These are phyloP conservation scores for Drosophila buzzatii DNA, from an alignment of 2,888 invertebrate species.

Conservation along the genomic window DNA sequence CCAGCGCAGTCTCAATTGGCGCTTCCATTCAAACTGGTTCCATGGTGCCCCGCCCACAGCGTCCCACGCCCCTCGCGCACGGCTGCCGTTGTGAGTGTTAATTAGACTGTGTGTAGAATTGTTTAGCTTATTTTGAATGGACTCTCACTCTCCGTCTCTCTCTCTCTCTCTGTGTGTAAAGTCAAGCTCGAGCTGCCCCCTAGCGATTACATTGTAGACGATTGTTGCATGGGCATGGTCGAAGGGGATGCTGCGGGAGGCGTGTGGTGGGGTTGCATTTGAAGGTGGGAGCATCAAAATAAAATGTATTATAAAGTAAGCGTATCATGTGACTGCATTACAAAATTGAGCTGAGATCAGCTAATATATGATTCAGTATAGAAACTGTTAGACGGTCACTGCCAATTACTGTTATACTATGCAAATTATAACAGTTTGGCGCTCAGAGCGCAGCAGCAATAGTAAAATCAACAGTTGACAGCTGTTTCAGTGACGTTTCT, in stretches of 20 bases:
- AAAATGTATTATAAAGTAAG: constrained; percentile 20
- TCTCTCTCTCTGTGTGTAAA: neutral
- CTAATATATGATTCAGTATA: neutral
- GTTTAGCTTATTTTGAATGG: constrained; percentile 49
- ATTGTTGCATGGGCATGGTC: neutral
- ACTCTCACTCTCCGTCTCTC: neutral
- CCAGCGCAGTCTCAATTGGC: constrained; percentile 28
- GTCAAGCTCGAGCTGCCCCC: constrained; percentile 2
- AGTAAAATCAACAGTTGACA: neutral
- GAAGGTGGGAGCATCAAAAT: constrained; percentile 9
- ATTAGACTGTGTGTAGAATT: constrained; percentile 62
- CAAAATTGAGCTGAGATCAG: neutral
- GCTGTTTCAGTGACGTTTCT: neutral
- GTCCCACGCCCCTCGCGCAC: neutral
- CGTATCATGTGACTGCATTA: constrained; percentile 34
- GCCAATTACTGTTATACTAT: neutral
- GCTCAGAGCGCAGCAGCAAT: neutral
- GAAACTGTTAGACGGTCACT: neutral
- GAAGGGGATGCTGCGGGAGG: neutral
- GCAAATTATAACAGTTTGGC: neutral
- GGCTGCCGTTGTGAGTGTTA: constrained; percentile 49
- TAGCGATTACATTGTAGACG: constrained; percentile 18
- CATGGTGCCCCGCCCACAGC: neutral
- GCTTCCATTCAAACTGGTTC: constrained; percentile 46
- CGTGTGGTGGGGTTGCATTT: neutral